Conservation (phyloP, 1,140 invertebrate genomes). For the Penaeus vannamei region DNA sequence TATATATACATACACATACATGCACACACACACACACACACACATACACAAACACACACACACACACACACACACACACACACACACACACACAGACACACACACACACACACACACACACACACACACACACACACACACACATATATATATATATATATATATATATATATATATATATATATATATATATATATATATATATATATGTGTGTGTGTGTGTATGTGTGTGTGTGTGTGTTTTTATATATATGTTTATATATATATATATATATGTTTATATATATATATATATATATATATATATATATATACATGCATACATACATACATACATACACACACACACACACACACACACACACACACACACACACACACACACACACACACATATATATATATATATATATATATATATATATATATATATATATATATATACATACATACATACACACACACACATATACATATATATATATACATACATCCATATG, state of each 20-base stretch:
- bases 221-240: background rate
- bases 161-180: slow-evolving; percentile 20
- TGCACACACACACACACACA: too few species aligned
- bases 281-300: background rate
- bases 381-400: too few species aligned
- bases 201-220: slow-evolving; percentile 6
- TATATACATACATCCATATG: too few species aligned
- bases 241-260: slow-evolving; percentile 19
- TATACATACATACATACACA: too few species aligned
- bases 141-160: slow-evolving; percentile 14
- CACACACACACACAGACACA: background rate
- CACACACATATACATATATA: too few species aligned
- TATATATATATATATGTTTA: background rate
- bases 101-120: background rate
- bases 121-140: background rate
- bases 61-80: background rate
- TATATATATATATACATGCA: background rate
- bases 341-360: background rate
- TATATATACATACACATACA: too few species aligned
- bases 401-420: too few species aligned
- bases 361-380: too few species aligned
- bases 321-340: background rate
- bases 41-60: too few species aligned
- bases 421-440: too few species aligned
- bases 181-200: slow-evolving; percentile 24